These are phyloP conservation scores for Leptinotarsa lineolata DNA, from an alignment of 1,140 invertebrate species.

Conservation along the genomic window DNA sequence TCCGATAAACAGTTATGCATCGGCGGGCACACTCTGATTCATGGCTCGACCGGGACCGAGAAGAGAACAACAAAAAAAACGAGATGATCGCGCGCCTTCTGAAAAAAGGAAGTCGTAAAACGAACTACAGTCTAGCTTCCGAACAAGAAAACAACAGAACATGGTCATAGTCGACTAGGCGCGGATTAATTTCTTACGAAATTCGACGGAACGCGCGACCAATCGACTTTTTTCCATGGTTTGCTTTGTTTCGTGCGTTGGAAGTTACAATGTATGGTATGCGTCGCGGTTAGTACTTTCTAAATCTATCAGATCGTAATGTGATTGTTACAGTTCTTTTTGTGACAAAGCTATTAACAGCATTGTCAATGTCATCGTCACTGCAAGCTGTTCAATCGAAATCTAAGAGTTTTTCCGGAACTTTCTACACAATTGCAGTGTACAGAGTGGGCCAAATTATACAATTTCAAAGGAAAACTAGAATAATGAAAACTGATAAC, in stretches of 20 bases:
- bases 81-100: slow-evolving; percentile 25
- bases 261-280: slow-evolving; percentile 23
- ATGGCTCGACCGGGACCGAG: slow-evolving; percentile 15
- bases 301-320: neutral
- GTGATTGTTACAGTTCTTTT: neutral
- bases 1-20: slow-evolving; percentile 32
- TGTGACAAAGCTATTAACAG: neutral
- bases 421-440: too few species aligned
- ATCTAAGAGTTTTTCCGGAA: too few species aligned
- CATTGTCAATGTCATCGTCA: neutral
- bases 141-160: slow-evolving; percentile 33
- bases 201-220: slow-evolving; percentile 27
- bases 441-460: too few species aligned
- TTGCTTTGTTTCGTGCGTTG: slow-evolving; percentile 15
- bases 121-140: slow-evolving; percentile 32
- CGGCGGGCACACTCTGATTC: slow-evolving; percentile 27
- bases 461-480: too few species aligned
- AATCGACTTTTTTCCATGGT: slow-evolving; percentile 21
- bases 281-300: slow-evolving; percentile 17
- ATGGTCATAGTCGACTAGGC: slow-evolving; percentile 27
- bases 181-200: slow-evolving; percentile 25
- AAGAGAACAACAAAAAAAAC: slow-evolving; percentile 11
- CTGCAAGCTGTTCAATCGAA: neutral
- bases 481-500: too few species aligned
- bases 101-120: slow-evolving; percentile 32